Evolutionary conservation across 2,113 vertebrate species (phyloP).

Genomic region (Motacilla alba): DNA sequence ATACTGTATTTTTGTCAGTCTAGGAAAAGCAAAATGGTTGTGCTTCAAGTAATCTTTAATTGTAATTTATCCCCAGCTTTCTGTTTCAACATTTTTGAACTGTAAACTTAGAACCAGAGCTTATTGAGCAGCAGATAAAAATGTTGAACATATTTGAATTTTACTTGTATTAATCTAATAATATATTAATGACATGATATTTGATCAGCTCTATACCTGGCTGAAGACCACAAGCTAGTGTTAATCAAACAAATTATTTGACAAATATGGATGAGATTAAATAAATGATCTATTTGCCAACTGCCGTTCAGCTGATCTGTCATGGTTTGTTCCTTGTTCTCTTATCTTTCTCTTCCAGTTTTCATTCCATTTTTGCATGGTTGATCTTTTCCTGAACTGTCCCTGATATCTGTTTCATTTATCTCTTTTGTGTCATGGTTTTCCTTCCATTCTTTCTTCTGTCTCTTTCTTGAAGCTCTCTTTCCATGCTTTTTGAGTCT

Average conservation of each 20-base stretch:
- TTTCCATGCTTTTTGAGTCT: background rate
- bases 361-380: background rate
- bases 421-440: background rate
- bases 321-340: background rate
- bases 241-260: constrained; percentile 23
- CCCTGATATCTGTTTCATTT: background rate
- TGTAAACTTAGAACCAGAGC: background rate
- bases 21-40: background rate
- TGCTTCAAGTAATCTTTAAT: background rate
- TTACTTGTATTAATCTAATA: background rate
- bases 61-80: background rate
- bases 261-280: background rate
- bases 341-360: background rate
- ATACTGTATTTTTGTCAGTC: background rate
- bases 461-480: background rate
- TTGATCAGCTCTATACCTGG: background rate
- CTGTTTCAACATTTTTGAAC: background rate
- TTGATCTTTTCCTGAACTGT: background rate
- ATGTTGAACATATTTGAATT: background rate
- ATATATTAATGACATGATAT: background rate
- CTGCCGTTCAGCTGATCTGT: background rate
- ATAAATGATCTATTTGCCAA: background rate
- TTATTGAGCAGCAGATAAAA: background rate
- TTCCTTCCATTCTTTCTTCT: background rate
- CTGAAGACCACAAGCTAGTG: background rate